Conservation (phyloP, 2,888 invertebrate species). For the Lithophane leautieri region DNA sequence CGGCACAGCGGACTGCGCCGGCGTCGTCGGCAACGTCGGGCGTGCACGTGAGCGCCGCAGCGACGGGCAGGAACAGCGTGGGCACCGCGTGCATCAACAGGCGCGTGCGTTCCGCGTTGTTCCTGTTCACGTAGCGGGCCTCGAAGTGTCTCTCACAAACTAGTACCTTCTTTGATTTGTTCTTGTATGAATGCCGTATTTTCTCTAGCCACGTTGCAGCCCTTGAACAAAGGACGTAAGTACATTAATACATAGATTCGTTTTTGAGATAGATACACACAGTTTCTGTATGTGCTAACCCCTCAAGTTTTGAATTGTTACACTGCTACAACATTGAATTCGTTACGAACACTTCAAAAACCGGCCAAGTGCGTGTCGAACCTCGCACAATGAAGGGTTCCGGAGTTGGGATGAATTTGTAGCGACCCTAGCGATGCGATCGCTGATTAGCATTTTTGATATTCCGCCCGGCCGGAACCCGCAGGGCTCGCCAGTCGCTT, state of each 20-base stretch:
- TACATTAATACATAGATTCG: neutral
- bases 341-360: too few species aligned
- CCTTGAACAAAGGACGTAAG: constrained; percentile 29
- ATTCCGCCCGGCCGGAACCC: too few species aligned
- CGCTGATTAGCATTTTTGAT: too few species aligned
- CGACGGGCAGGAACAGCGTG: constrained; percentile 53
- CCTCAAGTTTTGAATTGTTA: too few species aligned
- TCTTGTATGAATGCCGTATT: constrained; percentile 29
- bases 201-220: constrained; percentile 43
- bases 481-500: too few species aligned
- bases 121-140: constrained; percentile 30
- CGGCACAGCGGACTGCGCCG: neutral
- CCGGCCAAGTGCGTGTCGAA: too few species aligned
- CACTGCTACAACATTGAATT: too few species aligned
- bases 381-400: too few species aligned
- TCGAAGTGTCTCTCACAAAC: constrained; percentile 65
- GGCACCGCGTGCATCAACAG: constrained; percentile 63
- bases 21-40: constrained; percentile 26
- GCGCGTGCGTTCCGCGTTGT: constrained; percentile 46
- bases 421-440: too few species aligned
- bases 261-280: neutral
- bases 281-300: too few species aligned
- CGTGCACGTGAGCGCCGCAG: constrained; percentile 36
- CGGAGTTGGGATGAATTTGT: too few species aligned
- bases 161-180: constrained; percentile 27